Evolutionary conservation across 2,113 vertebrate species (phyloP), one percentile per base, ranked within the genome.

Genomic region (Mustela lutreola): DNA sequence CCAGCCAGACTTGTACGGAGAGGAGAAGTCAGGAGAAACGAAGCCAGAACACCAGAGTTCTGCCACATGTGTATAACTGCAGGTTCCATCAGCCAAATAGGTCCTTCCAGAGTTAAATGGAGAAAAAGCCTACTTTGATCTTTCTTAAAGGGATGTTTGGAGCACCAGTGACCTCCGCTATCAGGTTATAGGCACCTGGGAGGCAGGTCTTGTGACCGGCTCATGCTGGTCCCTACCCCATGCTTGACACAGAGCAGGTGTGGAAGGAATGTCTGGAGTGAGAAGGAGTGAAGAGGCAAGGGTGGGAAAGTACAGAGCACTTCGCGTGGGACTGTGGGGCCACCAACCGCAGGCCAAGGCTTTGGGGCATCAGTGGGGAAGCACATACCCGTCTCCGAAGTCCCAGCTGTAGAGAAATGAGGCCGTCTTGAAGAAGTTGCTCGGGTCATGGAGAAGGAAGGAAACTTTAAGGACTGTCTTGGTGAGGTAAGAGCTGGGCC

Each of bases 331-430:
- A 67, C 4, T 0, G 11, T 5, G 4, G n/a, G 87, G 53, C 56
- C 83, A 19, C n/a, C 9, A 10, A 19, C 71, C 39, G 1, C 4
- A 21, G 33, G 42, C 26, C 31, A 24, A 0, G 16, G 39, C 50
- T 42, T 21, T 8, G 56, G 75, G 71, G 14, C 42, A 2, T 50
- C 22, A 11, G 4, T 4, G 15, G 12, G 26, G 7, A 10, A 56
- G 45, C 28, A 98, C 97, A 48, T 99, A 99, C 99, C 99, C 99
- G 0, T 99, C 99, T 89, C 99, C 99, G 48, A 99, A 98, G 97
- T 99, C 98, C 99, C 99, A 99, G 2, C 71, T 99, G 79, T 99
- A 99, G 85, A 98, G 98, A 97, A 99, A 99, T 0, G 97, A 98
- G 26, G 99, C 99, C 0, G 94, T 84, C 95, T 98, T 98, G 97